Percentiles rank a stretch among this genome's conserved stretches.
Evolutionary conservation across 2,888 invertebrate species (phyloP).

Genomic region (Ariolimax columbianus): DNA sequence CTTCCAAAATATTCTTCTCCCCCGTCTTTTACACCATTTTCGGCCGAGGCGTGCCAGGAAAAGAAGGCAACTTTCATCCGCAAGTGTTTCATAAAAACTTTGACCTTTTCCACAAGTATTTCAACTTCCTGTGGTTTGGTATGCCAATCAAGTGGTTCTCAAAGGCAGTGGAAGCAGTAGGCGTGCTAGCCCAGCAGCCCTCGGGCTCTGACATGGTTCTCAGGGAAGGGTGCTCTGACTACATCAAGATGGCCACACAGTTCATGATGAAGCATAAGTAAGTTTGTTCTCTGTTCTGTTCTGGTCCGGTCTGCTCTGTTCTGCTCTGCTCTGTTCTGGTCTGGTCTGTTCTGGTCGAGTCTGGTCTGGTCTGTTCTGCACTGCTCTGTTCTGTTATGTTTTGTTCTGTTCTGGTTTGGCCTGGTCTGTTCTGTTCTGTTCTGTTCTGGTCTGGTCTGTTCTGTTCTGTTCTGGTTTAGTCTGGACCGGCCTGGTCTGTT

Average conservation of each 20-base stretch:
- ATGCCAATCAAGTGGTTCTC: conserved; percentile 76
- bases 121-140: conserved; percentile 79
- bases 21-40: conserved; percentile 78
- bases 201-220: conserved; percentile 70
- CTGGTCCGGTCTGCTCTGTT: no score
- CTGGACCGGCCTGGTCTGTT: no score
- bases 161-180: conserved; percentile 70
- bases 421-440: no score
- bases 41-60: conserved; percentile 63
- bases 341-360: no score
- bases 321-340: no score
- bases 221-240: conserved; percentile 74
- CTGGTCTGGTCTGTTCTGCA: no score
- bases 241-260: conserved; percentile 75
- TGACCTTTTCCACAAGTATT: conserved; percentile 78
- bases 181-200: conserved; percentile 73
- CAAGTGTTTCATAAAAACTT: conserved; percentile 74
- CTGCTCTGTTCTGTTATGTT: no score
- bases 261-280: conserved; percentile 73
- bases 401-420: no score
- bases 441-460: no score
- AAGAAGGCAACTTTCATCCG: conserved; percentile 70
- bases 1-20: conserved; percentile 75
- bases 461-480: no score
- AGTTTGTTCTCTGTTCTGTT: background rate